Base-by-base conservation (phyloP, 2,113 vertebrate genomes). In the zebrafish (Danio rerio) region DNA sequence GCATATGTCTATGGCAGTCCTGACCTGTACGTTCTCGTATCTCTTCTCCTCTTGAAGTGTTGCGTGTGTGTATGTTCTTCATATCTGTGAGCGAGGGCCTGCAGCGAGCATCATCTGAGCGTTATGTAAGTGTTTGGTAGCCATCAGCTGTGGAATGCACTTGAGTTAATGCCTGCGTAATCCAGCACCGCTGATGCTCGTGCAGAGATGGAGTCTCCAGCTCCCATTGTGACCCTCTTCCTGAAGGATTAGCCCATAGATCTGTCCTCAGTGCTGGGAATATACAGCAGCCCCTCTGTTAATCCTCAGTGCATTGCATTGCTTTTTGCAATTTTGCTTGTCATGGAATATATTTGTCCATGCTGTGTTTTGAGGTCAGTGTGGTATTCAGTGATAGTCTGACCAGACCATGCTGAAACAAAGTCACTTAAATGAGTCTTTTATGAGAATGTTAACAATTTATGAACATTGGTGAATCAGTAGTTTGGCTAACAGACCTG, bases 81-180 rank as follows among this genome's bases (percentile, higher is more conserved):
- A 13, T 43, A 45, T 40, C 16, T 20, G 20, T 61, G 13, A 8
- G 16, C 50, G 45, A 21, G 50, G 58, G 53, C 47, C 58, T 63
- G 58, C 61, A 52, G 76, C 12, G 18, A 78, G 18, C n/a, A 16
- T 55, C 49, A 21, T 84, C 50, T 52, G 50, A 43, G 21, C 62
- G 40, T 83, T 83, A 66, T 58, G 63, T 53, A 85, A 80, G 31
- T 9, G 66, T 68, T 42, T 18, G 63, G 47, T 31, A 31, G 31
- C 31, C 31, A 3, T 31, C 71, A 77, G 81, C 56, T 86, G 84
- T 81, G 81, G 70, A 80, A 76, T 81, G 65, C 81, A 50, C 77
- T 77, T 65, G 74, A 42, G 56, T 61, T 77, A 83, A 86, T 83
- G 77, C 55, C 45, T 56, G 76, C 12, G 78, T 83, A 86, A 86